Evolutionary conservation across 2,888 invertebrate species (phyloP).

Genomic region (Cantharis rufa): DNA sequence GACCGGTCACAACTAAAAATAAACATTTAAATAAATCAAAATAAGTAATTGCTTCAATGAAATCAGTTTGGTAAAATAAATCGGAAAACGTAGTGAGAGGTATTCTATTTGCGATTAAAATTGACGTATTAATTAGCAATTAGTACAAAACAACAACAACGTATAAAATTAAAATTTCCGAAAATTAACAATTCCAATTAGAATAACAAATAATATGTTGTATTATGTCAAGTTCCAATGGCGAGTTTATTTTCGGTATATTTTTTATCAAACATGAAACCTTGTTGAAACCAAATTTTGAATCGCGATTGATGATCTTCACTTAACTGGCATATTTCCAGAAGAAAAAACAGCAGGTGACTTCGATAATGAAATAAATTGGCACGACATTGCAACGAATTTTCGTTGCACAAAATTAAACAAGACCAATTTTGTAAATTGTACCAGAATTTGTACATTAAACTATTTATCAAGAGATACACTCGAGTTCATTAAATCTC

Average conservation of each 20-base stretch:
- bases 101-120: neutral
- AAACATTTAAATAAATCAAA: constrained; percentile 28
- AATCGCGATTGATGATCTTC: neutral
- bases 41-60: constrained; percentile 31
- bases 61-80: neutral
- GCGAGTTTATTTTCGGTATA: neutral
- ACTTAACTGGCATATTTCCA: neutral
- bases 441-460: neutral
- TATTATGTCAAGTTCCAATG: neutral
- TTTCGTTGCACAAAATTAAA: neutral
- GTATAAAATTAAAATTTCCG: neutral
- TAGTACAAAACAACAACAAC: neutral
- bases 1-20: constrained; percentile 38
- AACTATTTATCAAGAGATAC: neutral
- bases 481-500: neutral
- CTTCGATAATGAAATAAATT: neutral
- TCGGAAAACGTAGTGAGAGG: neutral
- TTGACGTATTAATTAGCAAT: neutral
- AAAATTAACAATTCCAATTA: neutral
- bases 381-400: neutral
- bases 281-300: neutral
- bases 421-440: neutral
- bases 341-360: neutral
- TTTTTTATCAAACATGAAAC: neutral
- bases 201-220: neutral